A percentile compares a stretch with the other conserved stretches of the same genome.
phyloP scores from a whole-genome alignment of 2,888 invertebrate genomes.

The Amblyteles armatorius region DNA sequence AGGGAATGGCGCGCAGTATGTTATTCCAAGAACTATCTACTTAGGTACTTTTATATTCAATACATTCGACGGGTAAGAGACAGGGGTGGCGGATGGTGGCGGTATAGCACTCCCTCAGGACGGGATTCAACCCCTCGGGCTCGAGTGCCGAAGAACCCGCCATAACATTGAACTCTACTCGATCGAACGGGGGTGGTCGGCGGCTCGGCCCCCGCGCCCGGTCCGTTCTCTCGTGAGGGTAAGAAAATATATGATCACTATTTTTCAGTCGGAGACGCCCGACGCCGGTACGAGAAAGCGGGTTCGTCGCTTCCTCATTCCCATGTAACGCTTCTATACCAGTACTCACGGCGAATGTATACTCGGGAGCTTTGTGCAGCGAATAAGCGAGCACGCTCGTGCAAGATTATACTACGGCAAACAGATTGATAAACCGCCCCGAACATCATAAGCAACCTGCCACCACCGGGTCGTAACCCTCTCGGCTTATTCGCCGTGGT shows the following conservation, averaged over 20 bases:
- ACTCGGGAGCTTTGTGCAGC: slow-evolving; percentile 48
- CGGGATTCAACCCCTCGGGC: slow-evolving; percentile 63
- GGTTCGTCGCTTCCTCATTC: slow-evolving; percentile 60
- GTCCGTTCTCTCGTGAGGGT: slow-evolving; percentile 62
- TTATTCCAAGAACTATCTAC: slow-evolving; percentile 82
- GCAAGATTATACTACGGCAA: slow-evolving; percentile 62
- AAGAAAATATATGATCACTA: slow-evolving; percentile 73
- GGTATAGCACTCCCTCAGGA: slow-evolving; percentile 81
- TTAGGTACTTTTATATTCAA: slow-evolving; percentile 84
- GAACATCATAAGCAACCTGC: slow-evolving; percentile 43
- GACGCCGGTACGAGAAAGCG: slow-evolving; percentile 62
- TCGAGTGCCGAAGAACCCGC: slow-evolving; percentile 65
- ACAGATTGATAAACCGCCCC: slow-evolving; percentile 64
- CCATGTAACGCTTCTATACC: slow-evolving; percentile 30
- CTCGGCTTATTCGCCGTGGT: slow-evolving; percentile 32
- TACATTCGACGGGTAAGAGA: slow-evolving; percentile 78
- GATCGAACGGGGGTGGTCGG: slow-evolving; percentile 61
- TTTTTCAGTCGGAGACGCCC: slow-evolving; percentile 73
- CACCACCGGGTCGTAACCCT: slow-evolving; percentile 16
- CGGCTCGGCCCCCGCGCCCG: slow-evolving; percentile 13
- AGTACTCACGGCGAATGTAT: slow-evolving; percentile 29
- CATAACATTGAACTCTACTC: slow-evolving; percentile 75
- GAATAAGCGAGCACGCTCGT: slow-evolving; percentile 59
- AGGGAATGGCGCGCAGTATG: slow-evolving; percentile 72
- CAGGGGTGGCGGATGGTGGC: slow-evolving; percentile 66